A percentile compares a stretch with the other conserved stretches of the same genome.
Conservation (phyloP, 35 echinoderm and acorn worm genomes). For the Strongylocentrotus purpuratus region DNA sequence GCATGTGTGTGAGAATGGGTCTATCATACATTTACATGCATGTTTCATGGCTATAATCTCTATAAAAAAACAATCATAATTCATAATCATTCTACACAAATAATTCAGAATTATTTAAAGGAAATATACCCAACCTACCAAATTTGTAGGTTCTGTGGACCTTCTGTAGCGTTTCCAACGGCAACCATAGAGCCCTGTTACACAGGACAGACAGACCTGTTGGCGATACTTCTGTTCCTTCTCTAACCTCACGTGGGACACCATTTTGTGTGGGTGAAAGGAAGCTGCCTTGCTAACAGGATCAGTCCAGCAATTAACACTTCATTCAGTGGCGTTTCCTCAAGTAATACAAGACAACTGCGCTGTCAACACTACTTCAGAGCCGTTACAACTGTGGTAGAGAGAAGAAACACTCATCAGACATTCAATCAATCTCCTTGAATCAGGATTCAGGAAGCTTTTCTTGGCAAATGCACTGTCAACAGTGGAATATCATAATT, state of each 20-base stretch:
- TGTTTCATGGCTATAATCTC: no score
- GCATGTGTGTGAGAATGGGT: no score
- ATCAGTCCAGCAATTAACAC: no score
- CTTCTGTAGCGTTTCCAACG: slow-evolving; percentile 93
- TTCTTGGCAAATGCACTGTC: neutral
- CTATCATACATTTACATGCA: no score
- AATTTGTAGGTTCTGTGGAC: slow-evolving; percentile 85
- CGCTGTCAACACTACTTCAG: neutral
- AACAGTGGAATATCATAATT: no score
- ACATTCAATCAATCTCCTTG: neutral
- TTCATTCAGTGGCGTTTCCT: neutral
- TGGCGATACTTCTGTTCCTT: slow-evolving; percentile 85
- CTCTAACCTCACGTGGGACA: slow-evolving; percentile 86
- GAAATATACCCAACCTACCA: slow-evolving; percentile 53
- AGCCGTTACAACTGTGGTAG: neutral
- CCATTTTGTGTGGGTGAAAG: slow-evolving; percentile 55
- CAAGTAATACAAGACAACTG: neutral
- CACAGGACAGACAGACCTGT: slow-evolving; percentile 92
- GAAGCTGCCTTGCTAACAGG: neutral
- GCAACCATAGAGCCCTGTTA: slow-evolving; percentile 93
- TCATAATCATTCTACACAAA: no score
- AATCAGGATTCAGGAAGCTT: neutral
- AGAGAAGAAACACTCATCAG: neutral
- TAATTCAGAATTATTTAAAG: neutral
- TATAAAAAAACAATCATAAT: no score